A percentile compares a stretch with the other conserved stretches of the same genome.
phyloP scores from a whole-genome alignment of 2,888 invertebrate genomes.

The Leptinotarsa rubiginosa region DNA sequence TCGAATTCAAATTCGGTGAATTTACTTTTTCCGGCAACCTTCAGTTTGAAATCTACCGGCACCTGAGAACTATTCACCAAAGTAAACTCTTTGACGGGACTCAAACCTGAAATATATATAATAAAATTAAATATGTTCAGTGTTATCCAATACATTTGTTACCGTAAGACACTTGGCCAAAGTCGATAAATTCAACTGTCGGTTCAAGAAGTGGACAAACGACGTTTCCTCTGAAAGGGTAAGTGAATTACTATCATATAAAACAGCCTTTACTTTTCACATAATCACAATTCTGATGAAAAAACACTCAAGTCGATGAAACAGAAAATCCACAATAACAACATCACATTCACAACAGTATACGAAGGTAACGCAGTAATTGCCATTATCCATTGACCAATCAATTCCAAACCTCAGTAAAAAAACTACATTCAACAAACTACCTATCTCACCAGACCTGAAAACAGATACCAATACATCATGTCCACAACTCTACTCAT shows the following conservation, averaged over 20 bases:
- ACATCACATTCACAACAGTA: no score
- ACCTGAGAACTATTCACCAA: constrained; percentile 71
- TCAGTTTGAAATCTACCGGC: constrained; percentile 67
- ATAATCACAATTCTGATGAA: no score
- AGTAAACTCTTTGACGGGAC: constrained; percentile 59
- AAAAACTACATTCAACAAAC: no score
- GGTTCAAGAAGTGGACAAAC: constrained; percentile 72
- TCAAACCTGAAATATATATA: constrained; percentile 24
- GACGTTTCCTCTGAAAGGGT: constrained; percentile 71
- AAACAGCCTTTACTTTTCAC: no score
- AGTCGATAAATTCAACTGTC: constrained; percentile 69
- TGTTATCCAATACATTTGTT: constrained; percentile 34
- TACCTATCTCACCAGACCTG: no score
- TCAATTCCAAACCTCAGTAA: no score
- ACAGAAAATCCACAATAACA: no score
- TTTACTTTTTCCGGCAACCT: constrained; percentile 59
- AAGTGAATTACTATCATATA: not conserved
- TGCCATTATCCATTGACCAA: no score
- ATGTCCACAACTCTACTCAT: no score
- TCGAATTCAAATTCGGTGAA: constrained; percentile 66
- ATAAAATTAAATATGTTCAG: not conserved
- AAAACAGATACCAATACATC: no score
- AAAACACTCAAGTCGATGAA: no score
- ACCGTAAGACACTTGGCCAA: constrained; percentile 72
- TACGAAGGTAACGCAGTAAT: not conserved